These are phyloP conservation scores for Tamandua tetradactyla DNA, from an alignment of 2,797 vertebrate genomes.

Conservation along the genomic window DNA sequence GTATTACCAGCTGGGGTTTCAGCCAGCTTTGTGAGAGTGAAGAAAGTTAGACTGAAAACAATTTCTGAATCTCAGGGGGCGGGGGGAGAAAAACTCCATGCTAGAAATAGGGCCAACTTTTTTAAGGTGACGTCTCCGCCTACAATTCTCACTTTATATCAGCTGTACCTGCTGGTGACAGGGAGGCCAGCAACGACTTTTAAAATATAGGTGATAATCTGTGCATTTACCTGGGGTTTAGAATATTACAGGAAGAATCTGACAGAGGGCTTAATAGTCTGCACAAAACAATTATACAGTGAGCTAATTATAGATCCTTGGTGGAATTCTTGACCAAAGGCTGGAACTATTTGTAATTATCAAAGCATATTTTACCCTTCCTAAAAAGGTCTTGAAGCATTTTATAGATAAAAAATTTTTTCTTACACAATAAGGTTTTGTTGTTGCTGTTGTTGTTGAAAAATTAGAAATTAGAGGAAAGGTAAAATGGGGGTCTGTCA, in stretches of 20 bases:
- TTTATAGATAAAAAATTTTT: constrained; percentile 38
- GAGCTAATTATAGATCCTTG: neutral
- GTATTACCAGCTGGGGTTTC: neutral
- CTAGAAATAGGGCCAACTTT: constrained; percentile 26
- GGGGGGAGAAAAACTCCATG: neutral
- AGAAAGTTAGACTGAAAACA: neutral
- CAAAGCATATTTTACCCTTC: constrained; percentile 31
- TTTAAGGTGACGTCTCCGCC: constrained; percentile 24
- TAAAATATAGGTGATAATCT: constrained; percentile 59
- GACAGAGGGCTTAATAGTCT: neutral
- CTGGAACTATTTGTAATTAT: constrained; percentile 56
- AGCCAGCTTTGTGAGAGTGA: neutral
- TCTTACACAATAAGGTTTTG: neutral
- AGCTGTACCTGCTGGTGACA: constrained; percentile 10
- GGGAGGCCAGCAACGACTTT: constrained; percentile 39
- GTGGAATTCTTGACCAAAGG: constrained; percentile 46
- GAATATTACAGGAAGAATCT: neutral
- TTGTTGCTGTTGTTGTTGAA: neutral
- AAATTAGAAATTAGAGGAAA: neutral
- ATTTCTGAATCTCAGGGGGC: constrained; percentile 9
- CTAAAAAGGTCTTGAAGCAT: neutral
- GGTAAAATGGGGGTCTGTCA: neutral
- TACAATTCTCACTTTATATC: constrained; percentile 46
- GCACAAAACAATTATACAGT: constrained; percentile 16
- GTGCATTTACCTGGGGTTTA: constrained; percentile 20